Evolutionary conservation across 2,113 vertebrate species (phyloP), one percentile per base, ranked within the genome.

Genomic region (Notarius quadriscutis): DNA sequence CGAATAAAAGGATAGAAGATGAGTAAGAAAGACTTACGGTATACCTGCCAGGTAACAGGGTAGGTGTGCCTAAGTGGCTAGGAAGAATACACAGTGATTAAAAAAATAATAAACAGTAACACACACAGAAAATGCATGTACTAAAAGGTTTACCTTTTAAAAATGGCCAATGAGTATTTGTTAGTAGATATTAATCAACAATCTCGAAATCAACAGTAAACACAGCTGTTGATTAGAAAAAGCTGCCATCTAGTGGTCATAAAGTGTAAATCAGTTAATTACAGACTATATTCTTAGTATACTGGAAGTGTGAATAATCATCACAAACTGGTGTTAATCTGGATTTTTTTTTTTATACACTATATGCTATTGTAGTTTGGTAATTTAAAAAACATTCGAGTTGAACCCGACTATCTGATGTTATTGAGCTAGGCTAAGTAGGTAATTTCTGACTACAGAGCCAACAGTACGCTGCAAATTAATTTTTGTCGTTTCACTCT

Each of bases 191-290:
- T 10, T 78, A 71, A 62, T 62, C 5, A 60, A 50, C 20, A 48
- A 30, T 60, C 20, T 25, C 10, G 7, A 48, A 86, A 86, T 20
- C 51, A 60, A 48, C 9, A 50, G 57, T 62, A 8, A 20, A 1
- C 7, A n/a, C 50, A 30, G 15, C 69, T 74, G 58, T 86, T 22
- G 27, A 69, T 86, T 63, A 85, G 53, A 58, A 84, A 89, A 93
- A 84, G 71, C 89, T 92, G 78, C 91, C 94, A 93, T 71, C 93
- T 93, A 71, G 92, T 93, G 95, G 94, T 84, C 10, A 48, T 8
- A 12, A 48, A 58, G 22, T 60, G 53, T 60, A 81, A 34, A 60
- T 18, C 55, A 81, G 53, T 14, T 79, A 27, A 30, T 9, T 4
- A 55, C 2, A 55, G 12, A 58, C 2, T 8, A 17, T 1, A 60